Evolutionary conservation across 2,797 vertebrate species (phyloP).

Genomic region (Typhlichthys eigenmanni): DNA sequence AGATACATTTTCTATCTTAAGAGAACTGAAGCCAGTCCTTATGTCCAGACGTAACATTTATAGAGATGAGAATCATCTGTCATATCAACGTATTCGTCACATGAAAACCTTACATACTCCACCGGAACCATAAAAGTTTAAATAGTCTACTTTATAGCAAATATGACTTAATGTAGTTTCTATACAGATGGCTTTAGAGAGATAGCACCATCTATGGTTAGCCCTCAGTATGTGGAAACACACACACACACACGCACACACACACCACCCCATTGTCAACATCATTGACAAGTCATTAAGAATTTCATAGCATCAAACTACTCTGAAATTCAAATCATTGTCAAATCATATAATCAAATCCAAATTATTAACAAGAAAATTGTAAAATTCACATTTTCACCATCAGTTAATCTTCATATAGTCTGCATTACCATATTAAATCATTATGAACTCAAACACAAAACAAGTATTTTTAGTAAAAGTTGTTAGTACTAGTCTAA

Average conservation of each 20-base stretch:
- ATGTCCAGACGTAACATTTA: too few species aligned
- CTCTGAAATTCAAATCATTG: conserved; percentile 64
- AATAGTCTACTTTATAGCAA: too few species aligned
- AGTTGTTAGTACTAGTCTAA: not conserved
- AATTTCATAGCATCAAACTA: conserved; percentile 42
- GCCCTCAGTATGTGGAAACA: conserved; percentile 68
- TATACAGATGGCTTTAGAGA: conserved; percentile 78
- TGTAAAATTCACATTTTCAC: conserved; percentile 6
- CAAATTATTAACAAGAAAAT: conserved; percentile 60
- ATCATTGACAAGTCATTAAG: conserved; percentile 70
- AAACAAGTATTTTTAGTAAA: conserved; percentile 18
- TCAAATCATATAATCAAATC: conserved; percentile 54
- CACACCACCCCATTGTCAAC: conserved; percentile 67
- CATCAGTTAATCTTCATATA: conserved; percentile 65
- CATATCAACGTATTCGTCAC: too few species aligned
- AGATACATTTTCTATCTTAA: too few species aligned
- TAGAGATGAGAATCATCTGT: too few species aligned
- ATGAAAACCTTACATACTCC: too few species aligned
- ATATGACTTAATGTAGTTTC: conserved; percentile 22
- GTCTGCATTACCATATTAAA: conserved; percentile 59
- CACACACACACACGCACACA: not conserved
- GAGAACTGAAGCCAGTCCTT: too few species aligned
- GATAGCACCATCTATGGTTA: conserved; percentile 70
- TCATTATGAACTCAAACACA: conserved; percentile 56
- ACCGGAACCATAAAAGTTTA: too few species aligned